Evolutionary conservation across 2,113 vertebrate genomes (phyloP), one percentile per base, ranked within the genome.

Genomic region (Mohoua ochrocephala): DNA sequence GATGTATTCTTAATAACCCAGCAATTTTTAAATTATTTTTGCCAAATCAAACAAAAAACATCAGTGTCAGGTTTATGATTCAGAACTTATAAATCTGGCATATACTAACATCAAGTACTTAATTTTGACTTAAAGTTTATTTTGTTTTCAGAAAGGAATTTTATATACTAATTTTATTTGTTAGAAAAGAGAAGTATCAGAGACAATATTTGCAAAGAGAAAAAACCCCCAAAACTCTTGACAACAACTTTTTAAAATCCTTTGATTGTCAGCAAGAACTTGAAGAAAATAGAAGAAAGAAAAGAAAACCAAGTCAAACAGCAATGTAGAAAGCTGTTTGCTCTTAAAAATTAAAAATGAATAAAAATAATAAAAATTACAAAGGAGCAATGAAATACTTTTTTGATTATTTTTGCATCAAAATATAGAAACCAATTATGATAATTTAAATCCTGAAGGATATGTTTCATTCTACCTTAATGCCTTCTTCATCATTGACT

Each of bases 401-500:
- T 30, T 47, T 7, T 7, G 5, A 60, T 60, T 31, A 23, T 20
- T 21, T 19, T 39, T 50, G 35, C 2, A 1, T 50, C 56, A 69
- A 91, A 60, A 71, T 45, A 80, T 3, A 35, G 50, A 60, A 77
- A 68, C 28, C 0, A 0, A 17, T 44, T n/a, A 56, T n/a, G 52
- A 56, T 56, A 78, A 91, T 56, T 82, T 54, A 70, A 68, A 82
- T 89, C 52, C 49, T 31, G 31, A 89, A 77, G 17, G 28, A 14
- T 84, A 65, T 47, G 11, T 64, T 95, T 89, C 44, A 52, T 68
- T 87, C 60, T 98, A 99, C 99, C 99, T 99, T 99, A 98, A 99
- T 99, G 93, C 99, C 99, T 94, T 99, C 99, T 96, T 99, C 99
- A 30, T 99, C 99, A 93, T 99, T 99, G 94, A 99, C 99, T 97